Conservation (phyloP, 2,888 invertebrate genomes). For the Acanthoscelides obtectus region DNA sequence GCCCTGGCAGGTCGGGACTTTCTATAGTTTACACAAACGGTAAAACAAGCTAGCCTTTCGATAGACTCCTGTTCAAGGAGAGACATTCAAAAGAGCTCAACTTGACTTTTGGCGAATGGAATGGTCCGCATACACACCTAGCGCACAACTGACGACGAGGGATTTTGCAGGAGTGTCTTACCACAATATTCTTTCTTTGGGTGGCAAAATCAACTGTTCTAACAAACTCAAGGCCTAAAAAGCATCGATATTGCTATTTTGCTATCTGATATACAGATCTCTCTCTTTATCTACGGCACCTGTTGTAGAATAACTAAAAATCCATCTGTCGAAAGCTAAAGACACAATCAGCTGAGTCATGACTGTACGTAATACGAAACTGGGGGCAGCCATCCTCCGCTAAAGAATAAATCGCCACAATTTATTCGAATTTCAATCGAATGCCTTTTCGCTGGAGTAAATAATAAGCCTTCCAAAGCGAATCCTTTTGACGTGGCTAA, state of each 20-base stretch:
- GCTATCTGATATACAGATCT: no score
- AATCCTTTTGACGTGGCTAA: background rate
- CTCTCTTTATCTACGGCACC: background rate
- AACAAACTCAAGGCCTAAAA: no score
- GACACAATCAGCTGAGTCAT: background rate
- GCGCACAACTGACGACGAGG: no score
- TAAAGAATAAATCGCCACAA: background rate
- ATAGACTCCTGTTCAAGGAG: background rate
- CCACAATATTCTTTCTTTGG: no score
- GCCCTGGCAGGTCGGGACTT: background rate
- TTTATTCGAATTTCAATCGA: background rate
- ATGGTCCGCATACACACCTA: background rate
- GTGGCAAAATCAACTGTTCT: no score
- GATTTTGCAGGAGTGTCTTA: no score
- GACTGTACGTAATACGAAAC: background rate
- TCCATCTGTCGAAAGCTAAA: background rate
- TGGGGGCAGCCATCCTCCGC: background rate
- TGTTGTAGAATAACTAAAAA: background rate
- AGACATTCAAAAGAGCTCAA: background rate
- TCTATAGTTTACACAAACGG: background rate
- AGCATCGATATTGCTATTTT: no score
- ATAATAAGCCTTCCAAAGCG: background rate
- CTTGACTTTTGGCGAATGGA: background rate
- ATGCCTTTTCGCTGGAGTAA: background rate
- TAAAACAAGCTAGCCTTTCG: background rate